Conservation (phyloP, 1,140 invertebrate genomes). For the Apis florea region DNA sequence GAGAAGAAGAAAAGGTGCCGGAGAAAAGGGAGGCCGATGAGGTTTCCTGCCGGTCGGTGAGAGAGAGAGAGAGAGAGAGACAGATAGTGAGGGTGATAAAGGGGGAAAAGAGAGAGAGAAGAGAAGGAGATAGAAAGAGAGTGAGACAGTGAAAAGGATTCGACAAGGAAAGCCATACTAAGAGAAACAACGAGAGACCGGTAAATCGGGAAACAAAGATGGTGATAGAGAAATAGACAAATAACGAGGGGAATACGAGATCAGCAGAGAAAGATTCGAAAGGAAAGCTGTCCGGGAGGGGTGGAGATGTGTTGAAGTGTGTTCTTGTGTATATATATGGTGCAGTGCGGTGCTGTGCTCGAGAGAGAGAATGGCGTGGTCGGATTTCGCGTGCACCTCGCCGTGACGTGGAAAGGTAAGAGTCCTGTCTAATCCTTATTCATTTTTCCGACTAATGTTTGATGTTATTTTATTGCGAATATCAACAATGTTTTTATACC, state of each 20-base stretch:
- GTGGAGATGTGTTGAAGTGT: conserved; percentile 61
- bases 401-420: conserved; percentile 66
- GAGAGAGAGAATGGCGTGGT: conserved; percentile 65
- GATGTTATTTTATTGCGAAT: not conserved
- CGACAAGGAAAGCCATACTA: conserved; percentile 20
- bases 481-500: not conserved
- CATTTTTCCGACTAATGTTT: not conserved
- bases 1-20: conserved; percentile 54
- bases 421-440: not conserved
- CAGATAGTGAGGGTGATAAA: conserved; percentile 11
- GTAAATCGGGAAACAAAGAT: conserved; percentile 29
- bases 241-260: conserved; percentile 23
- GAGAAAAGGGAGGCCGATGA: conserved; percentile 56
- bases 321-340: conserved; percentile 64
- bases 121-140: conserved; percentile 6
- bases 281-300: conserved; percentile 26
- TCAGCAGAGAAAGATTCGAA: conserved; percentile 35
- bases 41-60: conserved; percentile 59
- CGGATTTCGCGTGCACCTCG: conserved; percentile 63
- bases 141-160: conserved; percentile 7
- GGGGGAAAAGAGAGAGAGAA: conserved; percentile 12
- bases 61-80: conserved; percentile 40
- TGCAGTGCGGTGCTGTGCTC: conserved; percentile 69
- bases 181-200: conserved; percentile 37
- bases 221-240: conserved; percentile 19